Conservation (phyloP, 2,113 vertebrate genomes). For the Pongo abelii region DNA sequence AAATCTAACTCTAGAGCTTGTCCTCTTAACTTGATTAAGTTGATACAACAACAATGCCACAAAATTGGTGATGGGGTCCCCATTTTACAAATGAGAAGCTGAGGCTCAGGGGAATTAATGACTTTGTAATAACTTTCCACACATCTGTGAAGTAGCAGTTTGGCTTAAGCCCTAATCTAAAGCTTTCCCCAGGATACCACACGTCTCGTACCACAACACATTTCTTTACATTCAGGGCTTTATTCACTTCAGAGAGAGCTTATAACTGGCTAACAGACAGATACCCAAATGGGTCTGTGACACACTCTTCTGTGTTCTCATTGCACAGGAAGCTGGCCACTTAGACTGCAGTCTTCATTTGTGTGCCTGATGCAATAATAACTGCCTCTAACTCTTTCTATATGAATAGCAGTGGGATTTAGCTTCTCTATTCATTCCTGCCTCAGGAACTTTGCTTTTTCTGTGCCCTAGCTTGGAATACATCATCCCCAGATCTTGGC, state of each 20-base stretch:
- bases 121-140: not conserved
- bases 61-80: not conserved
- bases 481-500: not conserved
- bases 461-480: not conserved
- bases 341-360: not conserved
- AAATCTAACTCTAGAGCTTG: not conserved
- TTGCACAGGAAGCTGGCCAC: not conserved
- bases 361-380: not conserved
- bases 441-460: not conserved
- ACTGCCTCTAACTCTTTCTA: not conserved
- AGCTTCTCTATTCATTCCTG: not conserved
- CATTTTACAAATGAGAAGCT: constrained; percentile 7
- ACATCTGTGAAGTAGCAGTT: not conserved
- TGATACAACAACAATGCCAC: fast-evolving
- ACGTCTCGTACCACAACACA: not conserved
- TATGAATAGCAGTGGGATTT: not conserved
- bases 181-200: not conserved
- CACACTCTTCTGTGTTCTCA: not conserved
- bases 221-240: not conserved
- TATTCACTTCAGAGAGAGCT: not conserved
- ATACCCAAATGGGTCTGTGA: not conserved
- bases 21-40: not conserved
- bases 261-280: not conserved
- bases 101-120: not conserved
- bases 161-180: not conserved